Percentiles rank a stretch among this genome's conserved stretches.
Evolutionary conservation across 2,888 invertebrate genomes (phyloP).

Genomic region (Schrankia costaestrigalis): DNA sequence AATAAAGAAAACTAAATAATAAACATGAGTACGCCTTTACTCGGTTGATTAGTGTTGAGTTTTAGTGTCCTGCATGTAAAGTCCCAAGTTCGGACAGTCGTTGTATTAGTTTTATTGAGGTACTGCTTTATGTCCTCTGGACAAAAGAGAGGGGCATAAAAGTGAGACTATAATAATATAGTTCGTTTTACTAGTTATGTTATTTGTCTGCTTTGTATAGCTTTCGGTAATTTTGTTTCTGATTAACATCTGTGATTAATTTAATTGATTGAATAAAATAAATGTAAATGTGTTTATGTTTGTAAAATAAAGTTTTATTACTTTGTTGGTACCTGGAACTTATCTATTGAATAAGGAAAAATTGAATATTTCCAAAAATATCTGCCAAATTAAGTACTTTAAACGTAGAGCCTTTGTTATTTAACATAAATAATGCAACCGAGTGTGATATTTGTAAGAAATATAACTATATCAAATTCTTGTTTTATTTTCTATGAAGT

Average conservation of each 20-base stretch:
- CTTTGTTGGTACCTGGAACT: too few relatives aligned
- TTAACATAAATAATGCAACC: too few relatives aligned
- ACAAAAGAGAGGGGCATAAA: constrained; percentile 3
- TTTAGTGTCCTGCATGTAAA: constrained; percentile 6
- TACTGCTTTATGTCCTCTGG: constrained; percentile 1
- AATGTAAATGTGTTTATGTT: not conserved
- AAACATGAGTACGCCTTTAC: not conserved
- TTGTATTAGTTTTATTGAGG: constrained; percentile 8
- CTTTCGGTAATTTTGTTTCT: not conserved
- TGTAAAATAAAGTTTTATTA: not conserved
- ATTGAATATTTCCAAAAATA: too few relatives aligned
- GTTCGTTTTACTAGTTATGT: not conserved
- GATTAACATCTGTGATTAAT: not conserved
- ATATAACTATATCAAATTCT: too few relatives aligned
- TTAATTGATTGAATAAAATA: not conserved
- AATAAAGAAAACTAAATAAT: too few relatives aligned
- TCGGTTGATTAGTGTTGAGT: constrained; percentile 4
- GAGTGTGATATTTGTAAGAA: too few relatives aligned
- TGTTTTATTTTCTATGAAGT: too few relatives aligned
- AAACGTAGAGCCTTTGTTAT: too few relatives aligned
- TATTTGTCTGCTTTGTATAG: not conserved
- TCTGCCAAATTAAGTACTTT: too few relatives aligned
- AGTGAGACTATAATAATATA: constrained; percentile 2
- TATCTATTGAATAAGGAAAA: too few relatives aligned
- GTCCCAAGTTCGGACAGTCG: not conserved